These are phyloP conservation scores for Rhincodon typus DNA, from an alignment of 2,797 vertebrate species.

Conservation along the genomic window DNA sequence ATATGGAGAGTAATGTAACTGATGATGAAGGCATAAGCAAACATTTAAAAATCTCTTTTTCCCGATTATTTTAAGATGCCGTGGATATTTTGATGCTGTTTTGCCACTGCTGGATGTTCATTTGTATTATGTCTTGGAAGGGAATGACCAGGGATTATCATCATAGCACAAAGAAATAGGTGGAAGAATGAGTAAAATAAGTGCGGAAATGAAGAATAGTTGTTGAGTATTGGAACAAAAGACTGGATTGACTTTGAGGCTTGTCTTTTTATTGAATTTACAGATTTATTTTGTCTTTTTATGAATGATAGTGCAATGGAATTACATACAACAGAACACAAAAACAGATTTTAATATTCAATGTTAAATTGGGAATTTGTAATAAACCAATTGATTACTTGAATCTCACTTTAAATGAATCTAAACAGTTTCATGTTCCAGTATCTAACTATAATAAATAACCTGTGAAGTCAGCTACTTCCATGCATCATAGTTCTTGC, in stretches of 20 bases:
- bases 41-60: neutral
- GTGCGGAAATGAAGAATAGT: neutral
- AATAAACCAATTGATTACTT: neutral
- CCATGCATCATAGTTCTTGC: neutral
- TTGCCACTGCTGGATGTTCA: neutral
- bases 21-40: neutral
- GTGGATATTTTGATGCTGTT: neutral
- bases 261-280: neutral
- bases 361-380: neutral
- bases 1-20: neutral
- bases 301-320: neutral
- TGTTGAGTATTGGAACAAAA: neutral
- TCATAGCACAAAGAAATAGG: neutral
- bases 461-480: neutral
- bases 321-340: neutral
- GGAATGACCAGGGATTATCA: neutral
- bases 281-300: neutral
- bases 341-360: neutral
- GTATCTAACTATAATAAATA: neutral
- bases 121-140: neutral
- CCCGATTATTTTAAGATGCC: too few species aligned
- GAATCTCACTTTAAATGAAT: neutral
- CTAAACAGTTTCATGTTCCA: neutral
- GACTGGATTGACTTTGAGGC: neutral
- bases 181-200: neutral